Evolutionary conservation across 2,888 invertebrate genomes (phyloP), one percentile per base, ranked within the genome.

Genomic region (Nymphalis urticae): DNA sequence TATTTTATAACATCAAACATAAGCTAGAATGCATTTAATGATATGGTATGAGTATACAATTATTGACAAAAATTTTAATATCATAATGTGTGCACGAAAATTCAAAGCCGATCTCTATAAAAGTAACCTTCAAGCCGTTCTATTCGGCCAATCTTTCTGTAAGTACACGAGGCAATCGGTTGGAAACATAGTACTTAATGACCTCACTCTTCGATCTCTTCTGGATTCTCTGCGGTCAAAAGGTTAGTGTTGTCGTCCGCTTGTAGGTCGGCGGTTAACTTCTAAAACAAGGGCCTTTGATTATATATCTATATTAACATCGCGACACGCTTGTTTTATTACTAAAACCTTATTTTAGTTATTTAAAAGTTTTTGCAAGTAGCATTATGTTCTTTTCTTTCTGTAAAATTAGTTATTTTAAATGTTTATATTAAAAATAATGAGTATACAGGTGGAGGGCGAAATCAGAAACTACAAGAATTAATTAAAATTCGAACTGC

Each of bases 161-260:
- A 64, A 70, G 82, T 83, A 86, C 84, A 85, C 73, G 76, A 84
- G 85, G 82, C 84, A 81, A 83, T 81, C 78, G 70, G 70, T 64
- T 70, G 72, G 77, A 76, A 75, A 77, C 42, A 42, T 42, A 81
- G 81, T 74, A 85, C 86, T 21, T 48, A 48, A 16, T 19, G 56
- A 85, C 87, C 66, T 88, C 83, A 90, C 83, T 91, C 92, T 75
- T 92, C 92, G 27, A 79, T 83, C 58, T 93, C 93, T 68, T 93
- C 93, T 13, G 87, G 85, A 77, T 90, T 92, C 75, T 93, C 93
- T 3, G 92, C 91, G 48, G 91, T 89, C 77, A 93, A 79, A 72
- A 93, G 79, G 76, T 91, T 91, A 62, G 93, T 92, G 81, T 92
- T 92, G 80, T 92, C 93, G 64, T 93, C 93, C 42, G 85, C 87